Evolutionary conservation across 2,797 vertebrate species (phyloP), one percentile per base, ranked within the genome.

Genomic region (Lepilemur ruficaudatus): DNA sequence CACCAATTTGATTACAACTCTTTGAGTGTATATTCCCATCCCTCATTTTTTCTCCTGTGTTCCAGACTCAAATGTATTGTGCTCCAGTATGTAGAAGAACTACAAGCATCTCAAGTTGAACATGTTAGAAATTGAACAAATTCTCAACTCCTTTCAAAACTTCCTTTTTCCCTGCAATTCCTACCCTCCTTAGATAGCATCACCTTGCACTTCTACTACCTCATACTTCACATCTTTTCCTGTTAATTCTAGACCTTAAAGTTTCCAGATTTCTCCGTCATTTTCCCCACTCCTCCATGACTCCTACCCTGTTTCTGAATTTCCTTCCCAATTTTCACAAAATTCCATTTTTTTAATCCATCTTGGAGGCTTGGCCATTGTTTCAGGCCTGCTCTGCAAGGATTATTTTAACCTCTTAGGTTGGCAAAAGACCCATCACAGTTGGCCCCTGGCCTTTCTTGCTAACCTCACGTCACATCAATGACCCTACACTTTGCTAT

Each of bases 11-110:
- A 52, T 65, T 70, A 23, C 4, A 63, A 59, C 0, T 79, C 28
- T 92, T 65, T 23, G 35, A 9, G 17, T 59, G 8, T 35, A 5
- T 38, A 57, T 89, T 92, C 65, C 61, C 8, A 59, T 23, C 0
- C 2, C 2, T 2, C 4, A 12, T 8, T 30, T 61, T 35, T 78
- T 3, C 1, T 48, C 17, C 50, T 35, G 1, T 5, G 20, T 82
- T 86, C 3, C 11, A 43, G 11, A 59, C 20, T 38, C 14, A 86
- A 57, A 46, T 22, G 11, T 15, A 3, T 13, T 88, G 12, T 46
- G 4, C 11, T 73, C 5, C 30, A 65, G 32, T 11, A 41, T 5
- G 1, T 28, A 78, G 4, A 46, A 23, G 69, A n/a, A 14, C 6
- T 35, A n/a, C 1, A 65, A 59, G 6, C 20, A 7, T 12, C 2